A percentile compares a stretch with the other conserved stretches of the same genome.
These are phyloP conservation scores for Leptinotarsa texana DNA, from an alignment of 1,140 invertebrate genomes.

Conservation along the genomic window DNA sequence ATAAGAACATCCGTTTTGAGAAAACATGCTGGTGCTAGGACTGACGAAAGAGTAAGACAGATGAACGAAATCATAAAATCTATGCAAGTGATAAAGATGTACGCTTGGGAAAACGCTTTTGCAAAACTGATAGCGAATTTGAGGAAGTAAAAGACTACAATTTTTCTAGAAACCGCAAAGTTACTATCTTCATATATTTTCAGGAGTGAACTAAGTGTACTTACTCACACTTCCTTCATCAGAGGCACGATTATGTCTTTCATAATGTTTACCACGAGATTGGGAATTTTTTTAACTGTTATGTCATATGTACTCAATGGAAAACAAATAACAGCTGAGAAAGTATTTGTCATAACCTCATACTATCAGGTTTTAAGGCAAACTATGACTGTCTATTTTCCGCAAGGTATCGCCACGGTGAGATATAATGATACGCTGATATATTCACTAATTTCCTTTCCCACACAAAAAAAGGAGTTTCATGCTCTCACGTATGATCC, in stretches of 20 bases:
- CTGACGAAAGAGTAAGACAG: slow-evolving; percentile 65
- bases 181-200: slow-evolving; percentile 23
- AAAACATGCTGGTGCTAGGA: slow-evolving; percentile 58
- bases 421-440: not conserved
- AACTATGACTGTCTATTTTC: slow-evolving; percentile 67
- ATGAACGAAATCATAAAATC: slow-evolving; percentile 65
- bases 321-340: slow-evolving; percentile 70
- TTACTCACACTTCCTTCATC: slow-evolving; percentile 71
- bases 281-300: slow-evolving; percentile 77
- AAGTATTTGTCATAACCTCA: slow-evolving; percentile 72
- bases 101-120: slow-evolving; percentile 86
- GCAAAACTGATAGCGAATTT: slow-evolving; percentile 56
- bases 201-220: slow-evolving; percentile 69
- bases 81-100: slow-evolving; percentile 82
- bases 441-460: too few species aligned
- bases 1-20: slow-evolving; percentile 57
- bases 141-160: slow-evolving; percentile 35
- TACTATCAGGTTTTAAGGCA: slow-evolving; percentile 73
- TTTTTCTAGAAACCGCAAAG: not conserved
- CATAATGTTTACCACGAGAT: slow-evolving; percentile 72
- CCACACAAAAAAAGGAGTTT: too few species aligned
- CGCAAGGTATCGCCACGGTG: slow-evolving; percentile 36
- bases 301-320: slow-evolving; percentile 72
- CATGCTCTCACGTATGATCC: too few species aligned
- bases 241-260: slow-evolving; percentile 74